Base-by-base conservation (phyloP, 1,140 invertebrate species). In the Rhagoletis pomonella region DNA sequence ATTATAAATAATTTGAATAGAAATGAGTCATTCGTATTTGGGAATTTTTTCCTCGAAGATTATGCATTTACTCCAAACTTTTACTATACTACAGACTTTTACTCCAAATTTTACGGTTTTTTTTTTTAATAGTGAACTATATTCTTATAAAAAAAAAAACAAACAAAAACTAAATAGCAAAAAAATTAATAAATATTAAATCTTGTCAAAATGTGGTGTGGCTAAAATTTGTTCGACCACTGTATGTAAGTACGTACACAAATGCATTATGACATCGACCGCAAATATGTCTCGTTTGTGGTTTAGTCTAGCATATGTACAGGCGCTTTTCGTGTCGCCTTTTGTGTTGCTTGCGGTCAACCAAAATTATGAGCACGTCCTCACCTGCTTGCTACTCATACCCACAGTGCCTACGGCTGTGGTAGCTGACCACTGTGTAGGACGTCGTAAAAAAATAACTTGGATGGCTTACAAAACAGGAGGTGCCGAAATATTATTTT, bases 291-390 rank as follows among this genome's bases (percentile, higher is more conserved):
- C 73, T 81, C 47, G 5, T 81, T 81, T 81, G 73, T 81, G 73
- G 73, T 81, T 50, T 55, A 29, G 47, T 19, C 47, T 58, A 81
- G 39, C 67, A 73, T 44, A 47, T 73, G 67, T 73, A 73, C 14
- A 73, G 39, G 42, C 42, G 67, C 42, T 81, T 17, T n/a, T 81
- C n/a, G 47, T 81, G 73, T 81, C 3, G 73, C 17, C 17, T 55
- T 55, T 81, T 55, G 47, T 81, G 73, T 58, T 58, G 47, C 73
- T 81, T 81, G 73, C 9, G 50, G 73, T n/a, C n/a, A 58, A 81
- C 73, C 73, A 81, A 81, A 58, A 58, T 81, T 81, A 81, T 81
- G 73, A 55, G 47, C 73, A 81, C 73, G 73, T 81, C 17, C 73
- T 81, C 73, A 81, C 47, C 73, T 81, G 14, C 47, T 47, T 81